Base-by-base conservation (phyloP, 37 sponge, comb jelly and placozoan species). In the Aphrocallistes beatrix region DNA sequence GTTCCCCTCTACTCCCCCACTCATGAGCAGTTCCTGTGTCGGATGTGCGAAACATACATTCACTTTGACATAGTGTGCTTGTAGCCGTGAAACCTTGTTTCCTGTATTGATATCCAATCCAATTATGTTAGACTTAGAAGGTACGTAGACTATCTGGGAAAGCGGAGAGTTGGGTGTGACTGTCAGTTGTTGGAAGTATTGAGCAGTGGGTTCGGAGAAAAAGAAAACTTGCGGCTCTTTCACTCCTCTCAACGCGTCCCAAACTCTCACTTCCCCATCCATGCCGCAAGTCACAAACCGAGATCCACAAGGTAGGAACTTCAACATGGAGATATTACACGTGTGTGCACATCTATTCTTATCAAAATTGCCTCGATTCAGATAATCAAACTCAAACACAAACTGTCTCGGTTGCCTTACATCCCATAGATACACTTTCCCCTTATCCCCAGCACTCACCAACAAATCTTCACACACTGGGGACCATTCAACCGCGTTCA, bases 331-430 rank as follows among this genome's bases (percentile, higher is more conserved):
- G 8, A 60, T 30, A 60, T 8, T 30, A 28, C 75, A 60, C 3
- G 17, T 28, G 34, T 60, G 21, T 60, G 75, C 75, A 60, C 75
- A 30, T 60, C 75, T 60, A 3, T 13, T 30, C 34, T 60, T 60
- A 60, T 32, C 8, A 60, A 60, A 60, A 47, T 47, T 17, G n/a
- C 3, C n/a, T 60, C 75, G 10, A 60, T 60, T 60, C 75, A 60
- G n/a, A 60, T 60, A 60, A 60, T 60, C 75, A 13, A 60, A 60
- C n/a, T 60, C 75, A 21, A 21, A 60, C 8, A 60, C 75, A 30
- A 32, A 60, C n/a, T 60, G 32, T 28, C n/a, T 60, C 75, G 75
- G 75, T 13, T 60, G 75, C n/a, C 75, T 60, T 60, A 60, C n/a
- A 60, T 60, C 75, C 75, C 75, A 60, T 19, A 60, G 75, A 13